These are phyloP conservation scores for Halictus rubicundus DNA, from an alignment of 1,140 invertebrate genomes.

Conservation along the genomic window DNA sequence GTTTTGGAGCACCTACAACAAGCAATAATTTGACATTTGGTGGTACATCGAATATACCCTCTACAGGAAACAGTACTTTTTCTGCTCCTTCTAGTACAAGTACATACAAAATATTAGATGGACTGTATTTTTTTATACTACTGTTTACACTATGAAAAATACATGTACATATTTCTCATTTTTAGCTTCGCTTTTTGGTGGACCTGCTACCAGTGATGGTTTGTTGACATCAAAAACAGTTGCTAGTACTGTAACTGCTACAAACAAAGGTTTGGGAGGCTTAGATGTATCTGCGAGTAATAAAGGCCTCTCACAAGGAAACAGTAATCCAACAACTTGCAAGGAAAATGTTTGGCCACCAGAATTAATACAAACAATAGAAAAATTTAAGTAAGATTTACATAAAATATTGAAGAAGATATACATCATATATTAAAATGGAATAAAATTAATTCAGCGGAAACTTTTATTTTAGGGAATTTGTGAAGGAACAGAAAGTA, in stretches of 20 bases:
- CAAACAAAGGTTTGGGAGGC: conserved; percentile 84
- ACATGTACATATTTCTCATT: conserved; percentile 37
- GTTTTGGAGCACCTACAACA: conserved; percentile 62
- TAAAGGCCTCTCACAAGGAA: conserved; percentile 81
- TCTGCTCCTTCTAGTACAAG: conserved; percentile 65
- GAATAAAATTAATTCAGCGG: neutral
- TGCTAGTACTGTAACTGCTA: conserved; percentile 66
- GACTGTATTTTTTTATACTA: conserved; percentile 31
- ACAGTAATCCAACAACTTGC: conserved; percentile 82
- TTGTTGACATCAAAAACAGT: conserved; percentile 76
- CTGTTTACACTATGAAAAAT: conserved; percentile 49
- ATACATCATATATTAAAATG: neutral
- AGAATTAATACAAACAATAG: conserved; percentile 84
- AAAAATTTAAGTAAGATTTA: conserved; percentile 82
- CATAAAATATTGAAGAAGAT: neutral
- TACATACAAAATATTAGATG: conserved; percentile 48
- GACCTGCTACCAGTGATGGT: conserved; percentile 52
- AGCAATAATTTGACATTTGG: conserved; percentile 64
- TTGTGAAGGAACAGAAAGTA: conserved; percentile 91
- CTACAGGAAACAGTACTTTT: conserved; percentile 69
- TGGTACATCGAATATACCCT: conserved; percentile 67
- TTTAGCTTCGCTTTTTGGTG: conserved; percentile 72
- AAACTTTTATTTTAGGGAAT: conserved; percentile 84
- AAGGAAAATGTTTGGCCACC: conserved; percentile 88
- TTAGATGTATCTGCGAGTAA: conserved; percentile 82